These are phyloP conservation scores for Zeuzera pyrina DNA, from an alignment of 2,888 invertebrate genomes.

Conservation along the genomic window DNA sequence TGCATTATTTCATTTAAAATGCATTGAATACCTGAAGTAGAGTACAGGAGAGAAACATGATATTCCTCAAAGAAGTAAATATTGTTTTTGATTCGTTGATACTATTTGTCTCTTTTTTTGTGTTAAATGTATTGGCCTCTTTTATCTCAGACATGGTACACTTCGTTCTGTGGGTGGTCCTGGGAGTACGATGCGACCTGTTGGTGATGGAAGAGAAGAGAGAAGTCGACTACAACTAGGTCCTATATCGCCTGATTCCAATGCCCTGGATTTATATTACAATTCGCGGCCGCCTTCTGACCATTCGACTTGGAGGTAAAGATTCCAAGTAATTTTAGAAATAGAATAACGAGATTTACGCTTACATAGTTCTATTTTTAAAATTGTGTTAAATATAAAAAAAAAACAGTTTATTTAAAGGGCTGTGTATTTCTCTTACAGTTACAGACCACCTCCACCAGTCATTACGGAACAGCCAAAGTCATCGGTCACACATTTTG, in stretches of 20 bases:
- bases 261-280: conserved; percentile 83
- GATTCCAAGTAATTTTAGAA: no score
- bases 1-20: no score
- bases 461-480: conserved; percentile 95
- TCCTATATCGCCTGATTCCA: conserved; percentile 79
- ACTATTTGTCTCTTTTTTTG: not conserved
- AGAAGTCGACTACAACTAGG: conserved; percentile 82
- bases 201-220: conserved; percentile 87
- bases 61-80: no score
- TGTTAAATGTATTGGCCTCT: conserved; percentile 8
- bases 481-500: conserved; percentile 83
- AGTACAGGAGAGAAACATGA: no score
- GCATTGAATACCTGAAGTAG: no score
- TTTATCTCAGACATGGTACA: conserved; percentile 55
- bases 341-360: no score
- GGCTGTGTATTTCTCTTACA: conserved; percentile 24
- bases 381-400: not conserved
- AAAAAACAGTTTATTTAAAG: not conserved
- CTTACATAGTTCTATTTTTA: no score
- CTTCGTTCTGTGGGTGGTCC: conserved; percentile 50
- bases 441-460: conserved; percentile 88
- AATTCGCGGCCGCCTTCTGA: conserved; percentile 81
- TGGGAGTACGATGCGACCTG: conserved; percentile 74
- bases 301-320: conserved; percentile 69
- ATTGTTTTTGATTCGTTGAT: no score